Percentiles rank a stretch among this genome's conserved stretches.
Conservation (phyloP, 2,113 vertebrate species). For the Donacobius atricapilla region DNA sequence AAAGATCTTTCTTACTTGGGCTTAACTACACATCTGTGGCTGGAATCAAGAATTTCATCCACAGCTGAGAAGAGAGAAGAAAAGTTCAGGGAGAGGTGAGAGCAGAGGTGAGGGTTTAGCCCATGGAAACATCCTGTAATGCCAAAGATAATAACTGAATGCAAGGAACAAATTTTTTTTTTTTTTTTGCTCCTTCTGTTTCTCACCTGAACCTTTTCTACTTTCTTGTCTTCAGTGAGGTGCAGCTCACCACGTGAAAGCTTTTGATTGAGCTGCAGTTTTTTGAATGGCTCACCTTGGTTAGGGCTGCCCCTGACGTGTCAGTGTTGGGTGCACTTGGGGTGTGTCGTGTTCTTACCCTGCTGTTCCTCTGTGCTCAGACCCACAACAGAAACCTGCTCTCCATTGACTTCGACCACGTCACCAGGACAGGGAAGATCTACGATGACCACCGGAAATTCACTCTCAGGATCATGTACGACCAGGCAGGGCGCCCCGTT, state of each 20-base stretch:
- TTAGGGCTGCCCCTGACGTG: not conserved
- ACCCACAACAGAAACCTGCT: conserved; percentile 97
- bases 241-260: not conserved
- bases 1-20: not conserved
- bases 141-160: not conserved
- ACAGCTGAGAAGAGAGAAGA: not conserved
- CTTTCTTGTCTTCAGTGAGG: not conserved
- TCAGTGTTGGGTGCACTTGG: not conserved
- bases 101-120: not conserved
- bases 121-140: not conserved
- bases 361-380: conserved; percentile 66
- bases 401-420: conserved; percentile 95
- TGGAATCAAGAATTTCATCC: not conserved
- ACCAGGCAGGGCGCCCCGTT: conserved; percentile 86
- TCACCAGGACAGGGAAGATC: conserved; percentile 93
- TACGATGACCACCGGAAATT: conserved; percentile 99
- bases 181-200: not conserved
- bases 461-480: conserved; percentile 93
- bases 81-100: not conserved
- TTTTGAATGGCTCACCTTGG: not conserved
- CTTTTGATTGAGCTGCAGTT: too few species aligned
- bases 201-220: not conserved
- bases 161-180: not conserved
- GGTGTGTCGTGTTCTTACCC: not conserved
- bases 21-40: not conserved